A percentile compares a stretch with the other conserved stretches of the same genome.
phyloP scores from a whole-genome alignment of 2,113 vertebrate species.

The Stigmatopora nigra region DNA sequence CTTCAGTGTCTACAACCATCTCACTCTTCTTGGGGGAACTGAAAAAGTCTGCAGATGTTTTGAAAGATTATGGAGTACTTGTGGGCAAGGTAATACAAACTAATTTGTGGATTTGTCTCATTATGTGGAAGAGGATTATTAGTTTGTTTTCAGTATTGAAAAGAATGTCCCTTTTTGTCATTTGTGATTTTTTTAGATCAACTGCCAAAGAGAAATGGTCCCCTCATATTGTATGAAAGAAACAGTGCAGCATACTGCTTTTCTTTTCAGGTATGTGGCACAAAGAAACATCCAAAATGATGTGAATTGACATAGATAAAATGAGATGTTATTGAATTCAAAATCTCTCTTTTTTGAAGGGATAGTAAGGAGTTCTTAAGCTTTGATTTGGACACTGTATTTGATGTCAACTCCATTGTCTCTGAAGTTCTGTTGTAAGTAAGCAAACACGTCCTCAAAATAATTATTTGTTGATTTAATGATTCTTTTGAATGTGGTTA shows the following conservation, averaged over 20 bases:
- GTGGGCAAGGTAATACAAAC: slow-evolving; percentile 78
- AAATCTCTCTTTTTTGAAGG: slow-evolving; percentile 54
- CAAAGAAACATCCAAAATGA: neutral
- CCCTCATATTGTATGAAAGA: slow-evolving; percentile 77
- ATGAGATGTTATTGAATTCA: neutral
- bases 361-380: slow-evolving; percentile 74
- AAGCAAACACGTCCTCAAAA: neutral
- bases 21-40: slow-evolving; percentile 80
- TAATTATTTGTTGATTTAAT: neutral
- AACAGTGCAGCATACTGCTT: slow-evolving; percentile 68
- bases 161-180: neutral
- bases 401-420: slow-evolving; percentile 82
- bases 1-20: slow-evolving; percentile 71
- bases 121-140: neutral
- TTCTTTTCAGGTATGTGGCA: slow-evolving; percentile 81
- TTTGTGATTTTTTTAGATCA: slow-evolving; percentile 65
- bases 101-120: neutral
- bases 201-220: slow-evolving; percentile 72
- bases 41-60: slow-evolving; percentile 71
- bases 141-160: neutral
- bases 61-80: slow-evolving; percentile 84
- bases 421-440: slow-evolving; percentile 93
- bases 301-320: neutral
- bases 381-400: slow-evolving; percentile 83
- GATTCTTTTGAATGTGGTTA: neutral